Evolutionary conservation across 2,113 vertebrate genomes (phyloP), one percentile per base, ranked within the genome.

Genomic region (Rhinoptilus africanus): DNA sequence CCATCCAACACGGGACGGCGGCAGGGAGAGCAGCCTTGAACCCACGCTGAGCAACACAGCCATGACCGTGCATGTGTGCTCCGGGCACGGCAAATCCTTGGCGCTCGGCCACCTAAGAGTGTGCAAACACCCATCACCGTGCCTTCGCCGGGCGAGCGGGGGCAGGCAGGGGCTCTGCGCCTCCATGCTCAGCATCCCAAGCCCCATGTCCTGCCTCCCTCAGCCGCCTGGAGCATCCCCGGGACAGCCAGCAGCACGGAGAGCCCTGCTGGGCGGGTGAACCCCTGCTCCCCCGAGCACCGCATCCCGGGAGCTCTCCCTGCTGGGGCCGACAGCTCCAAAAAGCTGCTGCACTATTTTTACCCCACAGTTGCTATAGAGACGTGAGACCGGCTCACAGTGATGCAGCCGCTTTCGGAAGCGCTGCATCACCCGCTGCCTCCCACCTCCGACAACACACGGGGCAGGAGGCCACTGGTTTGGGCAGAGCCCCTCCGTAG

Each of bases 351-450:
- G 88, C 71, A 79, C 97, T 98, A 98, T 97, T 98, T 98, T 97
- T 97, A 98, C 96, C 96, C 62, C 59, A 12, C 23, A 8, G 97
- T 98, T 92, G 43, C 97, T 81, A 98, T 96, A 85, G 97, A 95
- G 97, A 98, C 91, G 1, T 10, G 39, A 81, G 84, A 92, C 67
- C 92, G 26, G 3, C 74, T 41, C 39, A 23, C 60, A 4, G 30
- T 48, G 92, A 97, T 66, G 91, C 80, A 84, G 88, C 45, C 85
- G 72, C 71, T 81, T 93, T 57, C 43, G 96, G 92, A 93, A 96
- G 92, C 37, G 6, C 68, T 60, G 80, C 72, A 90, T 97, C 78
- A 62, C 86, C 14, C 5, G 68, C 77, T 69, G 82, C 82, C 64
- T 76, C 67, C 71, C 9, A 28, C 67, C 91, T 53, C 39, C 6